Evolutionary conservation across 2,888 invertebrate genomes (phyloP).

Genomic region (Liopterus haemorrhoidalis): DNA sequence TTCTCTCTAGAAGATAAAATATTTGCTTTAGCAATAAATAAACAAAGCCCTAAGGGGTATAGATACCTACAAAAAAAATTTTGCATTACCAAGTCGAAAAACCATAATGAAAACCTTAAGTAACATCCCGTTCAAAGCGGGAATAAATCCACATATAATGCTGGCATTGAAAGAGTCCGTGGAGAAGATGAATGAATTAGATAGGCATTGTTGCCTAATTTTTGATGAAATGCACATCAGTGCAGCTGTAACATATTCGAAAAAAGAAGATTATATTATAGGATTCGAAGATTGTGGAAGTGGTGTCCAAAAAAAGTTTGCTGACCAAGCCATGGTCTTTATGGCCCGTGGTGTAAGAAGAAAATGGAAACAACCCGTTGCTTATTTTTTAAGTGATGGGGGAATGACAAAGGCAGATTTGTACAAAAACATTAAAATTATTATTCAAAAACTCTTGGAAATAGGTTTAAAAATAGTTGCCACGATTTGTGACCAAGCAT

Average conservation of each 20-base stretch:
- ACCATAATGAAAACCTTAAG: conserved; percentile 28
- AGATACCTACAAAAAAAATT: conserved; percentile 24
- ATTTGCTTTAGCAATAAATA: conserved; percentile 30
- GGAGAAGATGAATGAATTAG: conserved; percentile 24
- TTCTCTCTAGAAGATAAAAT: conserved; percentile 28
- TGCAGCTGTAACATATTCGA: conserved; percentile 9
- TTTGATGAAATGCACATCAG: conserved; percentile 29
- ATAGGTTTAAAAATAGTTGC: conserved; percentile 9
- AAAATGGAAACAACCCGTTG: conserved; percentile 25
- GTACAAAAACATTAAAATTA: background rate
- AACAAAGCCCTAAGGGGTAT: conserved; percentile 30
- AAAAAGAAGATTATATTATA: conserved; percentile 16
- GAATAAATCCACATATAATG: conserved; percentile 25
- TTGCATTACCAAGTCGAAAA: conserved; percentile 28
- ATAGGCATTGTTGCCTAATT: conserved; percentile 26
- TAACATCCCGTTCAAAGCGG: conserved; percentile 27
- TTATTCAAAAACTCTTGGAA: conserved; percentile 4
- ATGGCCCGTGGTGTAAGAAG: conserved; percentile 21
- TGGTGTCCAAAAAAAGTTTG: background rate
- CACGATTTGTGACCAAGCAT: too few relatives aligned
- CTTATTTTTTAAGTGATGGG: conserved; percentile 18
- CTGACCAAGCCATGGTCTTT: conserved; percentile 16
- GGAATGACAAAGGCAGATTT: conserved; percentile 8
- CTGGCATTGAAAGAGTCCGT: conserved; percentile 20
- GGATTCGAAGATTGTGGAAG: conserved; percentile 30